Evolutionary conservation across 2,113 vertebrate genomes (phyloP), one percentile per base, ranked within the genome.

Genomic region (Takifugu bimaculatus): DNA sequence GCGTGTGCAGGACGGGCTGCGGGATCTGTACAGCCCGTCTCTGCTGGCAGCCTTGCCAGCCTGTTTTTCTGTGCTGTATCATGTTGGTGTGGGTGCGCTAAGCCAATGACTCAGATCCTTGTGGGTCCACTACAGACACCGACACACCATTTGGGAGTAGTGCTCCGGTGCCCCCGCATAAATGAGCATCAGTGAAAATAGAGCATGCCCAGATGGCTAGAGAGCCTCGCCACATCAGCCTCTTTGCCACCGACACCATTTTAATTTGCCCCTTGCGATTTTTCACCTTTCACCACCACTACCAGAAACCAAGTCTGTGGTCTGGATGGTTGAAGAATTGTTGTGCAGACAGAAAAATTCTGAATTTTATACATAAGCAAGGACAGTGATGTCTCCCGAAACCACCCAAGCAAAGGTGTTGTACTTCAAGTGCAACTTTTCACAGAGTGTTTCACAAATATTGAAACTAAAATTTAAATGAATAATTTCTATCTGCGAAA

Each of bases 31-130:
- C 68, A 65, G 76, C 74, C 77, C 73, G 76, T 72, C 74, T 75
- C 66, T 62, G 48, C 59, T 51, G 75, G 64, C 62, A 76, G 60
- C 74, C 56, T 63, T 60, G 68, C 55, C 72, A 57, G 82, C 81
- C 79, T 74, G 76, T 76, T 83, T 60, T 77, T 74, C 70, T 10
- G 28, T 66, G 70, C 78, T 55, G 77, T 75, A 84, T 83, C 81
- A 78, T 64, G 71, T 59, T 59, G 26, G 64, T 70, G 81, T 81
- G 74, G 82, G 82, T 60, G 75, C 49, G 13, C 59, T 75, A 68
- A 81, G 79, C 68, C 39, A 63, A 78, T 88, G 84, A 88, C 74
- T 86, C 84, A 88, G 74, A 81, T 71, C 63, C 82, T 78, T 54
- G 60, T 61, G 43, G 73, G 75, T 79, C 86, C 82, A 81, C 86